A percentile compares a stretch with the other conserved stretches of the same genome.
Evolutionary conservation across 2,797 vertebrate species (phyloP).

Genomic region (Hydrocynus forskahlii): DNA sequence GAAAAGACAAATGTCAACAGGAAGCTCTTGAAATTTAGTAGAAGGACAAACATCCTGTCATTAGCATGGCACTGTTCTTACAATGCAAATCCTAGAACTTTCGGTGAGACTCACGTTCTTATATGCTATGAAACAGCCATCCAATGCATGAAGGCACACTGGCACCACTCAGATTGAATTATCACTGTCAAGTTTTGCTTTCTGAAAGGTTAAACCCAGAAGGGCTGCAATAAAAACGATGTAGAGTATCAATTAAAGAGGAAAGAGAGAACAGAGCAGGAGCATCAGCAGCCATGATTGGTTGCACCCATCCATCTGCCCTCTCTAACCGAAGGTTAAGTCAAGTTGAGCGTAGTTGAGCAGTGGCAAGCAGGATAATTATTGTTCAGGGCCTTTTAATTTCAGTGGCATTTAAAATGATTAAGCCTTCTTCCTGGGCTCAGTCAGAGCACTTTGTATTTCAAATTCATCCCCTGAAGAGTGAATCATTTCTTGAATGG

Average conservation of each 20-base stretch:
- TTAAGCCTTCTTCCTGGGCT: constrained; percentile 61
- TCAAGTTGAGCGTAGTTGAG: constrained; percentile 33
- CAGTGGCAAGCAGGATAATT: constrained; percentile 54
- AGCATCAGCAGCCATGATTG: constrained; percentile 43
- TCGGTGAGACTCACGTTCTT: constrained; percentile 8
- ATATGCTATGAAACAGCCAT: constrained; percentile 21
- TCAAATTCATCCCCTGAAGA: constrained; percentile 49
- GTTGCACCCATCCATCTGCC: constrained; percentile 45
- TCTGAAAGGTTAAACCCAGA: constrained; percentile 50
- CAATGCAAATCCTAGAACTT: background rate
- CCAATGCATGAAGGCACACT: constrained; percentile 36
- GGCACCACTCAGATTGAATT: constrained; percentile 53
- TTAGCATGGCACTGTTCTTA: constrained; percentile 30
- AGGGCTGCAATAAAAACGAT: constrained; percentile 45
- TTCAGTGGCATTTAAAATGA: constrained; percentile 72
- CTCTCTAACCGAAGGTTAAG: constrained; percentile 53
- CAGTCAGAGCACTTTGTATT: constrained; percentile 67
- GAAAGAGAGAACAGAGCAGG: constrained; percentile 27
- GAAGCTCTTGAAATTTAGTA: constrained; percentile 22
- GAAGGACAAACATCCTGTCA: constrained; percentile 34
- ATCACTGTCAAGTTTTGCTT: constrained; percentile 58
- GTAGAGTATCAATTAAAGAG: constrained; percentile 56
- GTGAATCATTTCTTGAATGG: constrained; percentile 64
- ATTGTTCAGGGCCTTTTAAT: constrained; percentile 66
- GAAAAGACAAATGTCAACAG: background rate